These are phyloP conservation scores for Listrodromus nycthemerus DNA, from an alignment of 2,888 invertebrate species.

Conservation along the genomic window DNA sequence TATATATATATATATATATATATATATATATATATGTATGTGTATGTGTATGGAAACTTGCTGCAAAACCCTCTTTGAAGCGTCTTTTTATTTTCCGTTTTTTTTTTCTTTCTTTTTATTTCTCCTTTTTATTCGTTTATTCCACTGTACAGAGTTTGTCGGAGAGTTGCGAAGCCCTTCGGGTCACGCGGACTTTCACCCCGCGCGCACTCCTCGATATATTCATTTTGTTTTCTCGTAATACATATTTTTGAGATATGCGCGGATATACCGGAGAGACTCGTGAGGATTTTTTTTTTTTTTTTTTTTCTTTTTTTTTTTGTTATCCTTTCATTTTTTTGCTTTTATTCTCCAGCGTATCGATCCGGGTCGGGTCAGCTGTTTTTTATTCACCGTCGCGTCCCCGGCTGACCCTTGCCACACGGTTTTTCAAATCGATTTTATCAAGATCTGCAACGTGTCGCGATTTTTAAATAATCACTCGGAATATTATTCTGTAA, in stretches of 20 bases:
- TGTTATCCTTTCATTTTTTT: neutral
- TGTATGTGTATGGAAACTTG: slow-evolving; percentile 4
- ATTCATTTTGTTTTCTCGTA: slow-evolving; percentile 40
- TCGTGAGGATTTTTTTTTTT: neutral
- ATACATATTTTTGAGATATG: slow-evolving; percentile 9
- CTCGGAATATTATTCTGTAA: no score
- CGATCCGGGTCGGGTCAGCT: no score
- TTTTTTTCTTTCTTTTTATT: slow-evolving; percentile 19
- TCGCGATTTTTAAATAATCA: no score
- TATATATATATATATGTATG: no score
- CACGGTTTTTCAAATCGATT: neutral
- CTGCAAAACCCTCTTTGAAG: slow-evolving; percentile 26
- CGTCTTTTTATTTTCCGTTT: slow-evolving; percentile 19
- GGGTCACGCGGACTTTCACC: slow-evolving; percentile 57
- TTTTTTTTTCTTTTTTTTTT: neutral
- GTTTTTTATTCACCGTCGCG: no score
- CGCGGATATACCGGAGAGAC: neutral
- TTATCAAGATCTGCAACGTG: no score
- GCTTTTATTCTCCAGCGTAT: neutral
- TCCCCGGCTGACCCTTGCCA: neutral
- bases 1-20: no score
- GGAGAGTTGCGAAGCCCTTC: slow-evolving; percentile 26
- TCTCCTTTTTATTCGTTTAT: slow-evolving; percentile 22
- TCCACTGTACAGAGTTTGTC: slow-evolving; percentile 24
- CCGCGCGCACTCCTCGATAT: slow-evolving; percentile 45